Conservation (phyloP, 2,113 vertebrate species). For the Ptilorrhoa leucosticta region DNA sequence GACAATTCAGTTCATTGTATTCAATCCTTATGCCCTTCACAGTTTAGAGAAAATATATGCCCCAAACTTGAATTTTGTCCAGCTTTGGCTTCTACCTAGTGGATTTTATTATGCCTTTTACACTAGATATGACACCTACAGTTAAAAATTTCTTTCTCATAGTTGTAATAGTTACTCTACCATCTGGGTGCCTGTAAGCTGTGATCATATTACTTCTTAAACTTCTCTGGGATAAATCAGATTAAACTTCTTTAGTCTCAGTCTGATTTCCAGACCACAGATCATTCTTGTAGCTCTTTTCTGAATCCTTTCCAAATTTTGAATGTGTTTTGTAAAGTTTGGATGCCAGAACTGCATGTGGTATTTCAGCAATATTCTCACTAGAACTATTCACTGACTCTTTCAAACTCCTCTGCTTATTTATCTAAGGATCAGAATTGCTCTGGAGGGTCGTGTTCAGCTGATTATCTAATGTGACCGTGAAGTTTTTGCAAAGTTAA, state of each 20-base stretch:
- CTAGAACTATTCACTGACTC: neutral
- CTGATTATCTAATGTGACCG: neutral
- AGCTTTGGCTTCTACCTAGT: neutral
- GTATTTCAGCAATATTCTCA: conserved; percentile 42
- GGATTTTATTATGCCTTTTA: neutral
- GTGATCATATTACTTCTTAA: conserved; percentile 18
- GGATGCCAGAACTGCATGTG: conserved; percentile 32
- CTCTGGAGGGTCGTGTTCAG: conserved; percentile 4
- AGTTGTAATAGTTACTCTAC: neutral
- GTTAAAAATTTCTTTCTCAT: conserved; percentile 3
- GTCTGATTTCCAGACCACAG: conserved; percentile 46
- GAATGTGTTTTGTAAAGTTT: neutral
- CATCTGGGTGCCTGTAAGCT: neutral
- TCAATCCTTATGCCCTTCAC: neutral
- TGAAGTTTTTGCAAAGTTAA: conserved; percentile 8
- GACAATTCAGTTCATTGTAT: neutral
- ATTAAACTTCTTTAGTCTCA: conserved; percentile 43
- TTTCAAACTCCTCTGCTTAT: conserved; percentile 29
- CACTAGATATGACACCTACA: neutral
- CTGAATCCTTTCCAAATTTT: conserved; percentile 28
- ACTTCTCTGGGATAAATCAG: conserved; percentile 40
- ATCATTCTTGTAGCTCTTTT: conserved; percentile 23
- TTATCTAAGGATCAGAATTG: conserved; percentile 28
- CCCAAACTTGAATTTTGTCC: neutral
- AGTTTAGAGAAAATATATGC: neutral